These are phyloP conservation scores for Umimayanthus kanabou DNA, from an alignment of 92 coral and sea anemone species.

Conservation along the genomic window DNA sequence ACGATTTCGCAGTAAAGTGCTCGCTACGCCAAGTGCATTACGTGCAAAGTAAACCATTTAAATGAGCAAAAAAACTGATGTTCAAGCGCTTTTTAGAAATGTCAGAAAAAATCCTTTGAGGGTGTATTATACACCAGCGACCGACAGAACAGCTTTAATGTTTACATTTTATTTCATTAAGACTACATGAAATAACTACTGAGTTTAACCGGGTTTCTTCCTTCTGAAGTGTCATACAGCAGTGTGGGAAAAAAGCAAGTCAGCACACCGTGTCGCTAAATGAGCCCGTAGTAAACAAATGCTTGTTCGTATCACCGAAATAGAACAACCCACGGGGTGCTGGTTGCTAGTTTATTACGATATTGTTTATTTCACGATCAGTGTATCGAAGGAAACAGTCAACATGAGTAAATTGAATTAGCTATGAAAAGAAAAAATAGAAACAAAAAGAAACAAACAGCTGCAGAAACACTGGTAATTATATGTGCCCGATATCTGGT, in stretches of 20 bases:
- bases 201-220: background rate
- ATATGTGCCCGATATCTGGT: background rate
- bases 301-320: background rate
- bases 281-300: background rate
- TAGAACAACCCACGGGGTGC: background rate
- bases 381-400: slow-evolving; percentile 2
- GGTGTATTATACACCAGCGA: background rate
- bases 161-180: no score
- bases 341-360: background rate
- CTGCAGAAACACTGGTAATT: background rate
- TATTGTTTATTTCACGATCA: background rate
- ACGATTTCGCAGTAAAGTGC: background rate
- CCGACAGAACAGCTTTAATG: background rate
- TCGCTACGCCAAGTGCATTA: background rate
- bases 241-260: background rate
- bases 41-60: background rate
- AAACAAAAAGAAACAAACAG: background rate
- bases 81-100: background rate
- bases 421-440: background rate
- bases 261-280: background rate
- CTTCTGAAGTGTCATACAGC: background rate
- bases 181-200: background rate
- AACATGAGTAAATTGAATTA: background rate
- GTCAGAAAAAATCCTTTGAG: no score
- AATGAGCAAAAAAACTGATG: no score